Evolutionary conservation across 2,888 invertebrate genomes (phyloP).

Genomic region (Tipula vernalis): DNA sequence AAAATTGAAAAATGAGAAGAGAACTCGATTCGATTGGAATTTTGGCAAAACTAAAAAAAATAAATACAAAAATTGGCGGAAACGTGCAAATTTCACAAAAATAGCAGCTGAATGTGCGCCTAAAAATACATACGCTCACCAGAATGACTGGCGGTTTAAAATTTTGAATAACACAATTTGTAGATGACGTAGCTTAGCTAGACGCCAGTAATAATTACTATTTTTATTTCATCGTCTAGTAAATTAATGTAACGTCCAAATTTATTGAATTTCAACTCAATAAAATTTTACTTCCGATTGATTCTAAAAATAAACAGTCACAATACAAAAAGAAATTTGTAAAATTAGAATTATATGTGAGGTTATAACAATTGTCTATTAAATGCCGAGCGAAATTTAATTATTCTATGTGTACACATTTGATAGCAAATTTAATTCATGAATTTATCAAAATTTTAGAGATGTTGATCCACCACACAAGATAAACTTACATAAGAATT

Average conservation of each 20-base stretch:
- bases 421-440: neutral
- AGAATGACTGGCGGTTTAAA: neutral
- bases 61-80: neutral
- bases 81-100: neutral
- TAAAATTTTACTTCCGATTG: neutral
- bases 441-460: neutral
- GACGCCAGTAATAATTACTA: neutral
- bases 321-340: neutral
- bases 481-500: conserved; percentile 32
- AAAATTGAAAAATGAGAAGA: neutral
- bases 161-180: neutral
- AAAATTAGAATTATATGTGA: neutral
- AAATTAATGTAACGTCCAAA: neutral
- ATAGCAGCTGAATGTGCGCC: neutral
- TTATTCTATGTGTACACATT: neutral
- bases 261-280: neutral
- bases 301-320: neutral
- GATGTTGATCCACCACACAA: neutral
- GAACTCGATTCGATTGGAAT: neutral
- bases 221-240: neutral
- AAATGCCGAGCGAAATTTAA: neutral
- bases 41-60: neutral
- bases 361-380: neutral
- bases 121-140: neutral
- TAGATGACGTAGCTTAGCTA: neutral